Evolutionary conservation across 2,888 invertebrate species (phyloP).

Genomic region (Sarcophaga variegata): DNA sequence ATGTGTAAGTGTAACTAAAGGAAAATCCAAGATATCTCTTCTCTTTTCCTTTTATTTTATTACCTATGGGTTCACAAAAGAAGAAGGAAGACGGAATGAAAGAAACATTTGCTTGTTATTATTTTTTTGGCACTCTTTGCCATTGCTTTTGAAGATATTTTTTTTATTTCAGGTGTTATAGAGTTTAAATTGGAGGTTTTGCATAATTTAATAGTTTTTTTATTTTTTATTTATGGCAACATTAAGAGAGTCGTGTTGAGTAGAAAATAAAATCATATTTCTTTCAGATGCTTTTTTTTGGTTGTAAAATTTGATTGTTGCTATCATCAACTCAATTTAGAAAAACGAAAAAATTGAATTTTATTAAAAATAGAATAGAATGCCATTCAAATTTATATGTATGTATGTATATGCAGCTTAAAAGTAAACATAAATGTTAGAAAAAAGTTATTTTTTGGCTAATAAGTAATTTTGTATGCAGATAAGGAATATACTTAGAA

Average conservation of each 20-base stretch:
- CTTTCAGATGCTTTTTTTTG: not conserved
- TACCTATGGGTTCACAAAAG: not conserved
- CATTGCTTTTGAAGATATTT: not conserved
- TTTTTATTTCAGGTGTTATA: conserved; percentile 39
- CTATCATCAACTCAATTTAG: not conserved
- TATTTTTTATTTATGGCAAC: conserved; percentile 27
- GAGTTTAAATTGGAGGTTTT: conserved; percentile 54
- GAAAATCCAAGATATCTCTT: not conserved
- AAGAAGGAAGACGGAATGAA: not conserved
- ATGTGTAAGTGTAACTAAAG: conserved; percentile 7
- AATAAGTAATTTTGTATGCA: too few species aligned
- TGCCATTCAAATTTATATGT: too few species aligned
- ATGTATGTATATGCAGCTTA: too few species aligned
- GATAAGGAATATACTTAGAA: too few species aligned
- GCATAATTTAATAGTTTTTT: conserved; percentile 57
- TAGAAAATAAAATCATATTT: not conserved
- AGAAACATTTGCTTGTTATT: not conserved
- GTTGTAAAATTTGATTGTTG: not conserved
- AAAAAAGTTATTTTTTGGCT: too few species aligned
- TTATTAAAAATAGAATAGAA: not conserved
- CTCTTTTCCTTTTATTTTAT: not conserved
- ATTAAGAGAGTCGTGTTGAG: not conserved
- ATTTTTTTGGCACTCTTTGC: not conserved
- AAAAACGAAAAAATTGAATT: not conserved
- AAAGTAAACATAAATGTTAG: too few species aligned